Conservation (phyloP, 2,888 invertebrate genomes). For the Drosophila picticornis region DNA sequence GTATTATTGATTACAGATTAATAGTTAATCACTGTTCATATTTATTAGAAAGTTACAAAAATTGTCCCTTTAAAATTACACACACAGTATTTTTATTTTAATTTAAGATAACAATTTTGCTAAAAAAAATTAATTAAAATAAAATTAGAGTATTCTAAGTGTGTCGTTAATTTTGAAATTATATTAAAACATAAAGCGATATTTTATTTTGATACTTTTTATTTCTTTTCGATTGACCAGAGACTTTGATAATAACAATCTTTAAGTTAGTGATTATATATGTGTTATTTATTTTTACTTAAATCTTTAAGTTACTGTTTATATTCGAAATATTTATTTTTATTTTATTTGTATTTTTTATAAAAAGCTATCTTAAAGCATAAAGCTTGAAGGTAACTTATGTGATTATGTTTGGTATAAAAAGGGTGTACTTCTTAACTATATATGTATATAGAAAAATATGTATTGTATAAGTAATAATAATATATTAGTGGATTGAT, state of each 20-base stretch:
- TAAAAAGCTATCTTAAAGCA: not conserved
- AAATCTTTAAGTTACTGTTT: no score
- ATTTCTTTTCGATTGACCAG: not conserved
- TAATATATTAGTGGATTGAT: not conserved
- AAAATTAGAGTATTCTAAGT: not conserved
- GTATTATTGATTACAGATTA: not conserved
- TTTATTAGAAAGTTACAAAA: not conserved
- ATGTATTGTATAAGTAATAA: not conserved
- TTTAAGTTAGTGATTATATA: not conserved
- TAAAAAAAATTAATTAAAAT: not conserved
- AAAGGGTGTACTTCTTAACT: fast-evolving
- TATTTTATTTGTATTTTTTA: not conserved
- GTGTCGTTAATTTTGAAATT: not conserved
- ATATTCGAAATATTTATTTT: not conserved
- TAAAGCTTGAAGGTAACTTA: not conserved
- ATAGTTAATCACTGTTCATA: not conserved
- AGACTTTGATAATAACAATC: not conserved
- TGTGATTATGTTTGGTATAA: not conserved
- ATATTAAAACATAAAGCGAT: not conserved
- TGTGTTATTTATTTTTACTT: not conserved
- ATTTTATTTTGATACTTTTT: not conserved
- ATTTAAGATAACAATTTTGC: not conserved
- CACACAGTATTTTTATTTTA: not conserved
- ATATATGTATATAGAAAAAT: not conserved
- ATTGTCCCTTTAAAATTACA: not conserved